Evolutionary conservation across 2,113 vertebrate genomes (phyloP).

Genomic region (Scortum barcoo): DNA sequence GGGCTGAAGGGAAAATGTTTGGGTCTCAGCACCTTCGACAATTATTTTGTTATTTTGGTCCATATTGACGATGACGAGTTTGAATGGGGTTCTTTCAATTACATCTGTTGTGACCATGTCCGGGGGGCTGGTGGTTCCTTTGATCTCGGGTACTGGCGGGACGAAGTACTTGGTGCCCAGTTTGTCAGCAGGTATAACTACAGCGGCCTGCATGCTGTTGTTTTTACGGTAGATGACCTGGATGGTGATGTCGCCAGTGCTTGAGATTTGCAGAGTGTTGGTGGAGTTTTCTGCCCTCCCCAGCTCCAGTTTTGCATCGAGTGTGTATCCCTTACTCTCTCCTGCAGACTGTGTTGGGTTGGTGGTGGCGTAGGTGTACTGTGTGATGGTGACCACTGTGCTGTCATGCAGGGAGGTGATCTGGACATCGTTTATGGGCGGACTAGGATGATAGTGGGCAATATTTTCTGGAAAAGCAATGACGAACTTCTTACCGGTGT

Average conservation of each 20-base stretch:
- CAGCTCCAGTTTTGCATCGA: accelerated
- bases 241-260: constrained; percentile 48
- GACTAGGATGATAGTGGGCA: constrained; percentile 62
- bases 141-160: constrained; percentile 41
- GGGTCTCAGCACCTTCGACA: accelerated
- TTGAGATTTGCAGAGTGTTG: constrained; percentile 20
- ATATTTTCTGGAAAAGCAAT: constrained; percentile 83
- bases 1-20: accelerated
- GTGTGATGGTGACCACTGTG: accelerated
- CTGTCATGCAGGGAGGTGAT: neutral
- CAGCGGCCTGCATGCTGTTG: constrained; percentile 67
- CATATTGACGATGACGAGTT: constrained; percentile 72
- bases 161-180: constrained; percentile 69
- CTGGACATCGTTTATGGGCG: neutral
- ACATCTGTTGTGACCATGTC: accelerated
- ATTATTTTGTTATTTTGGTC: neutral
- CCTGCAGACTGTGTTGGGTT: accelerated
- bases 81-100: constrained; percentile 41
- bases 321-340: accelerated
- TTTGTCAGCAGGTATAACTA: constrained; percentile 48
- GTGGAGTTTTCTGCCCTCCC: accelerated
- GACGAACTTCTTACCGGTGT: constrained; percentile 50
- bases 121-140: accelerated
- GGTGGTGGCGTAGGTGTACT: accelerated
- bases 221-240: constrained; percentile 18